Conservation (phyloP, 2,113 vertebrate species). For the Pongo abelii region DNA sequence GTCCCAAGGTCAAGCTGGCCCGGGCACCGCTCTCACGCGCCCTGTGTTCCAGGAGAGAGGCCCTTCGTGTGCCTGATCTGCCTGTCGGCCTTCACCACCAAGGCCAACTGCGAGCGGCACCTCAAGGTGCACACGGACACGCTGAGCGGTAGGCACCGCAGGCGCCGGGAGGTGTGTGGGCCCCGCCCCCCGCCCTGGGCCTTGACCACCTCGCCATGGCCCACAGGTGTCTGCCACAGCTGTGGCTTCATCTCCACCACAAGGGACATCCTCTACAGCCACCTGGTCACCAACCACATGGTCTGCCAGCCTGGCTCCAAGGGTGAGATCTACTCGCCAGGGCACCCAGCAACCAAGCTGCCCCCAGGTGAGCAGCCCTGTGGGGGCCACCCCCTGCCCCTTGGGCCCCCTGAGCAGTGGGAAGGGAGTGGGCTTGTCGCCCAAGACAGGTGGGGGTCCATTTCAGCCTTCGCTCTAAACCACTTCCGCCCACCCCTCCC, state of each 20-base stretch:
- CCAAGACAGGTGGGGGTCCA: accelerated
- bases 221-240: conserved; percentile 92
- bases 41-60: conserved; percentile 90
- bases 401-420: not conserved
- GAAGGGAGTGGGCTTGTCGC: not conserved
- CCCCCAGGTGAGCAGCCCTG: conserved; percentile 83
- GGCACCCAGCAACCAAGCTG: conserved; percentile 85
- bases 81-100: conserved; percentile 97
- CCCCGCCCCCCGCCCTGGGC: not conserved
- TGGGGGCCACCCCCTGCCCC: not conserved
- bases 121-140: conserved; percentile 98
- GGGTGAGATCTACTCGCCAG: conserved; percentile 91
- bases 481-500: not conserved
- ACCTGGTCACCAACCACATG: conserved; percentile 98
- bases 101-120: conserved; percentile 98
- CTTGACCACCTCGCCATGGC: not conserved
- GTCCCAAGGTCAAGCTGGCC: not conserved
- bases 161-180: not conserved
- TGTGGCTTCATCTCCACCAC: conserved; percentile 98
- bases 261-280: conserved; percentile 97
- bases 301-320: conserved; percentile 96
- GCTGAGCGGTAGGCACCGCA: conserved; percentile 86
- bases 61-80: conserved; percentile 98
- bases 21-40: not conserved
- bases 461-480: not conserved